Conservation (phyloP, 2,113 vertebrate genomes). For the Perognathus longimembris region DNA sequence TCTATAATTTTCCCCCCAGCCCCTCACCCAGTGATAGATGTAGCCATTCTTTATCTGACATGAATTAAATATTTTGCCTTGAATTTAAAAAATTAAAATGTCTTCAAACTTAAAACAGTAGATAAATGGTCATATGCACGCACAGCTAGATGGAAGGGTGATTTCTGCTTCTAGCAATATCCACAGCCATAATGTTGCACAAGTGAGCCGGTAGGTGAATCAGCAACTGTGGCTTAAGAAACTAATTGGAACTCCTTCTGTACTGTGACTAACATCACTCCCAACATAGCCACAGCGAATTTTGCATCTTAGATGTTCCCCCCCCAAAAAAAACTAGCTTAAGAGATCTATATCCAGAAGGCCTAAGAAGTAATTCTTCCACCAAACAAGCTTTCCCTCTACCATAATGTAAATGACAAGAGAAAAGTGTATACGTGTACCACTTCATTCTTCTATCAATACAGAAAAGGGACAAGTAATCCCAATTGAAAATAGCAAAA, state of each 20-base stretch:
- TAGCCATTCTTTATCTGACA: constrained; percentile 37
- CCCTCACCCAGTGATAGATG: neutral
- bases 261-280: neutral
- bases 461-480: constrained; percentile 6
- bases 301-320: constrained; percentile 4
- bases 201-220: neutral
- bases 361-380: neutral
- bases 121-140: neutral
- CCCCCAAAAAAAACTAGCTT: neutral
- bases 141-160: neutral
- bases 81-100: constrained; percentile 12
- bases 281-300: neutral
- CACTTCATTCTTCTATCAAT: neutral
- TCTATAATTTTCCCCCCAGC: neutral
- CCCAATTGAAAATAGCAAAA: neutral
- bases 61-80: constrained; percentile 22
- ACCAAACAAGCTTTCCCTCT: neutral
- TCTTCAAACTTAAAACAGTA: neutral
- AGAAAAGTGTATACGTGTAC: neutral
- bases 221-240: neutral
- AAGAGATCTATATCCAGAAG: neutral
- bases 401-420: neutral
- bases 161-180: neutral
- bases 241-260: neutral
- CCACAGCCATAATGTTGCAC: neutral